Evolutionary conservation across 92 coral and sea anemone genomes (phyloP).

Genomic region (Palythoa grandiflora): DNA sequence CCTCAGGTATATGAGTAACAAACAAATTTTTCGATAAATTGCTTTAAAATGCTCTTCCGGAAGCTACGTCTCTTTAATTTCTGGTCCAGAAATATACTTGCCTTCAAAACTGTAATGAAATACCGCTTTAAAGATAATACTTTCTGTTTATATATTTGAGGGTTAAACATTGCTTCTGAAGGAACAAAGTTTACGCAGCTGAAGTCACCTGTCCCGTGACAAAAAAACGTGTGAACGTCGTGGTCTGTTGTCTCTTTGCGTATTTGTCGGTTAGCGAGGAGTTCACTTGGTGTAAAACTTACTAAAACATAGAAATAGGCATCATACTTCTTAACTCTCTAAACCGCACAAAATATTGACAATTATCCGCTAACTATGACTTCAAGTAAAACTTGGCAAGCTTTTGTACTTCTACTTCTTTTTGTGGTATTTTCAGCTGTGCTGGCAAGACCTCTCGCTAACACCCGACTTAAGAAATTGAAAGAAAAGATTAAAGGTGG

Average conservation of each 20-base stretch:
- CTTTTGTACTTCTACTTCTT: not conserved
- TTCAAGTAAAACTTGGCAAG: not conserved
- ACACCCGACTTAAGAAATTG: not conserved
- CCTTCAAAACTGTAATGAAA: conserved; percentile 24
- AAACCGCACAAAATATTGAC: not conserved
- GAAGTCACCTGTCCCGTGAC: conserved; percentile 30
- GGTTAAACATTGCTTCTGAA: conserved; percentile 4
- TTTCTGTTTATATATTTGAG: conserved; percentile 21
- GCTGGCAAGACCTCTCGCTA: not conserved
- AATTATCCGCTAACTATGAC: not conserved
- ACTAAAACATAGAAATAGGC: not conserved
- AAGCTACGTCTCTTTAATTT: not conserved
- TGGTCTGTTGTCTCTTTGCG: not conserved
- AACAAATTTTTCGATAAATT: not conserved
- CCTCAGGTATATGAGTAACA: too few species aligned
- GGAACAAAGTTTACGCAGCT: conserved; percentile 32
- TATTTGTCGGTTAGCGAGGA: not conserved
- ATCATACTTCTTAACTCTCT: not conserved
- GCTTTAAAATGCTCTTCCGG: not conserved
- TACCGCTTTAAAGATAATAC: conserved; percentile 4
- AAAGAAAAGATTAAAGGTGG: not conserved
- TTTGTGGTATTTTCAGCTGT: not conserved
- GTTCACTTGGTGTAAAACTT: not conserved
- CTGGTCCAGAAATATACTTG: not conserved
- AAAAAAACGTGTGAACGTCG: conserved; percentile 23